Evolutionary conservation across 1,140 invertebrate genomes (phyloP).

Genomic region (Aphaenogaster ashmeadi): DNA sequence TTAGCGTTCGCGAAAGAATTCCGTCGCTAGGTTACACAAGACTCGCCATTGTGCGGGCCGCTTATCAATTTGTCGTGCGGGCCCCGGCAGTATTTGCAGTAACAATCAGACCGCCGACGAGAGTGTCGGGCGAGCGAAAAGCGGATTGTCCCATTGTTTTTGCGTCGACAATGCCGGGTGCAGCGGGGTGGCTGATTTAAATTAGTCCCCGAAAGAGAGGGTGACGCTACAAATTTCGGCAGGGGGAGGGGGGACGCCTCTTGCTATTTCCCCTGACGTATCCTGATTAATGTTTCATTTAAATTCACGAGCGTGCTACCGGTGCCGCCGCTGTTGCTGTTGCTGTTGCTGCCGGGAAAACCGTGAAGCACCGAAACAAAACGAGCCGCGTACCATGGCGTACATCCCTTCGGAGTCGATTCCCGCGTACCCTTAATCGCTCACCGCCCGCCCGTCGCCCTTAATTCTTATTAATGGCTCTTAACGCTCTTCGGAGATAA

Average conservation of each 20-base stretch:
- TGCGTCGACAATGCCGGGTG: constrained; percentile 45
- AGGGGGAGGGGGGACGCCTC: constrained; percentile 36
- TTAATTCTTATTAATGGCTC: constrained; percentile 66
- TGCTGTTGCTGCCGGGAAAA: constrained; percentile 23
- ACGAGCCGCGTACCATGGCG: background rate
- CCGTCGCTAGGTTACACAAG: background rate
- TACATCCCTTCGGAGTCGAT: constrained; percentile 42
- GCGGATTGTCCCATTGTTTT: constrained; percentile 69
- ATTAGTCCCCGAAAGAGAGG: constrained; percentile 68
- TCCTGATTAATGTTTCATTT: constrained; percentile 74
- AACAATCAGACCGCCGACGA: constrained; percentile 44
- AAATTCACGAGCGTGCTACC: constrained; percentile 62
- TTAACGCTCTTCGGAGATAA: constrained; percentile 38
- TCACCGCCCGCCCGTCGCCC: constrained; percentile 6
- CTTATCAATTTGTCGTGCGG: constrained; percentile 61
- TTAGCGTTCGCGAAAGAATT: constrained; percentile 30
- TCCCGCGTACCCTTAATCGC: constrained; percentile 47
- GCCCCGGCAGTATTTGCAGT: constrained; percentile 45
- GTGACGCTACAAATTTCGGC: constrained; percentile 61
- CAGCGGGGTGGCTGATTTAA: constrained; percentile 61
- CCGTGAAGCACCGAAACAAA: constrained; percentile 35
- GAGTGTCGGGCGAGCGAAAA: constrained; percentile 22
- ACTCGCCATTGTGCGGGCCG: constrained; percentile 13
- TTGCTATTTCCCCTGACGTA: constrained; percentile 67
- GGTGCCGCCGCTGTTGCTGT: constrained; percentile 7